A percentile compares a stretch with the other conserved stretches of the same genome.
Conservation (phyloP, 2,888 invertebrate species). For the Ectemnius lituratus region DNA sequence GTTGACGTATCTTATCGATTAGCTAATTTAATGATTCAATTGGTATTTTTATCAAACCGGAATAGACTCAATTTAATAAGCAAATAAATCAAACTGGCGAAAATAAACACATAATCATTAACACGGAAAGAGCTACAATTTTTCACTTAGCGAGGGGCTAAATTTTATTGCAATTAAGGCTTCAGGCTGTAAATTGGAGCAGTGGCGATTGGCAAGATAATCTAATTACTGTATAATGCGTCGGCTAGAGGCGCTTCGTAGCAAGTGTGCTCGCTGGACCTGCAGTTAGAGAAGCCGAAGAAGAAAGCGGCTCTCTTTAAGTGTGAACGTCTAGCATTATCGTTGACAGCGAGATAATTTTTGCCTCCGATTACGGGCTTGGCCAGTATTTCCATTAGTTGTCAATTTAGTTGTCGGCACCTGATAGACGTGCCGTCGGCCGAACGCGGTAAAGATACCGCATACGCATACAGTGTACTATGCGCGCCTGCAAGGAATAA, state of each 20-base stretch:
- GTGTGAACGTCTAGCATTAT: slow-evolving; percentile 49
- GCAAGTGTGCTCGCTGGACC: background rate
- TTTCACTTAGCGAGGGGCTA: slow-evolving; percentile 37
- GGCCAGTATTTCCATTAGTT: slow-evolving; percentile 75
- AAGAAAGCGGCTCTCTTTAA: slow-evolving; percentile 44
- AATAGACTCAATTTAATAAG: no score
- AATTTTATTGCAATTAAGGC: slow-evolving; percentile 52
- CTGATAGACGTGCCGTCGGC: slow-evolving; percentile 62
- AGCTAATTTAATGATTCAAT: no score
- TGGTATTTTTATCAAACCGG: no score
- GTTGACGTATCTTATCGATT: no score
- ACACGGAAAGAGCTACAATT: slow-evolving; percentile 26
- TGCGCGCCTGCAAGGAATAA: slow-evolving; percentile 64
- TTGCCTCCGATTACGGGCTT: slow-evolving; percentile 62
- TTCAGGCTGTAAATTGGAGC: slow-evolving; percentile 32
- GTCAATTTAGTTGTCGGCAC: slow-evolving; percentile 75
- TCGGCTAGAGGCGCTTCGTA: slow-evolving; percentile 36
- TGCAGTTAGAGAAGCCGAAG: background rate
- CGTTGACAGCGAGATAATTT: slow-evolving; percentile 65
- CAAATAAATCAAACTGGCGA: no score
- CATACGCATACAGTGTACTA: slow-evolving; percentile 23
- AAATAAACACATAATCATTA: no score
- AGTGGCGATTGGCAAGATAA: slow-evolving; percentile 46
- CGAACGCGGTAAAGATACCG: slow-evolving; percentile 10
- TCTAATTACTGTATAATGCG: slow-evolving; percentile 50